These are phyloP conservation scores for Anseranas semipalmata DNA, from an alignment of 2,113 vertebrate genomes.

Conservation along the genomic window DNA sequence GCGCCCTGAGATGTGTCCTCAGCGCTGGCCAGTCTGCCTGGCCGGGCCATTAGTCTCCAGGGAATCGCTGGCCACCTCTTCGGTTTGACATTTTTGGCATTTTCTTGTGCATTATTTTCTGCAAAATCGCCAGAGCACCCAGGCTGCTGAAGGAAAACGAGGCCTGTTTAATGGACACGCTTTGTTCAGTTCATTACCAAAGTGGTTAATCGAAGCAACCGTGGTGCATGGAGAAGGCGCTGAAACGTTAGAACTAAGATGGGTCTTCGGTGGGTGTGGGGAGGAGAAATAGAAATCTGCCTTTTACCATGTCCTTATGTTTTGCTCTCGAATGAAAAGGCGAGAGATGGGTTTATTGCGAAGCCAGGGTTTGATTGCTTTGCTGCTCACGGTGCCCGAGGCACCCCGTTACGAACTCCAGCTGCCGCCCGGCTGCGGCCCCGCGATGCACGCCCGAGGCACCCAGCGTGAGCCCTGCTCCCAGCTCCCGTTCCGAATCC, in stretches of 20 bases:
- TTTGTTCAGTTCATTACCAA: neutral
- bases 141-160: neutral
- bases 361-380: neutral
- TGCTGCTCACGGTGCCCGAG: neutral
- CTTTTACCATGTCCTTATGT: neutral
- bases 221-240: accelerated
- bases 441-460: neutral
- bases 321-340: neutral
- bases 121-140: neutral
- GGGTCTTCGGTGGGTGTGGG: neutral
- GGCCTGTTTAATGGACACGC: neutral
- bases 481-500: neutral
- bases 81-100: neutral
- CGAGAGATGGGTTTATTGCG: neutral
- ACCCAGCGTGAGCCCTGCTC: neutral
- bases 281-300: neutral
- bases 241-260: neutral
- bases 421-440: neutral
- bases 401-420: neutral
- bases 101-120: neutral
- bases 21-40: accelerated
- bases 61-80: neutral
- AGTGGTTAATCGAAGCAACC: neutral
- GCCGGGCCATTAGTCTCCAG: neutral
- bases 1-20: neutral